phyloP scores from a whole-genome alignment of 2,113 vertebrate species.

The Sterna hirundo region DNA sequence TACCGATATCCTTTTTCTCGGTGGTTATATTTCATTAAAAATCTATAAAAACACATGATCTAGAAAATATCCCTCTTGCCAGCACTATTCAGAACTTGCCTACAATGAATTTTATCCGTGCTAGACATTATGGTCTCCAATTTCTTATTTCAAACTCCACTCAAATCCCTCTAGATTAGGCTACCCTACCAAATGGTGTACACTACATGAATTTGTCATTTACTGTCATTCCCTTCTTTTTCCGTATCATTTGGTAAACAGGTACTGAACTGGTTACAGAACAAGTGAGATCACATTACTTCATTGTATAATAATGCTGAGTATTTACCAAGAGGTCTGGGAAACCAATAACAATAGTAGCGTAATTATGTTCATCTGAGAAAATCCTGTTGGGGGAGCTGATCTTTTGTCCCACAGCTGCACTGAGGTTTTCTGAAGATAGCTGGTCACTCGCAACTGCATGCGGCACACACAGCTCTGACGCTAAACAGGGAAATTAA shows the following conservation, averaged over 20 bases:
- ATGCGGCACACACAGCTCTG: slow-evolving; percentile 74
- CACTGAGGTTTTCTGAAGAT: slow-evolving; percentile 89
- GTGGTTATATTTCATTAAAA: not conserved
- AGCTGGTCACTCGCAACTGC: slow-evolving; percentile 87
- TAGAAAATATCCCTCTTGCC: not conserved
- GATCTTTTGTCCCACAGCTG: slow-evolving; percentile 91
- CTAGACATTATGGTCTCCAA: not conserved
- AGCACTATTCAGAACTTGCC: not conserved
- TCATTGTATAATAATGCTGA: not conserved
- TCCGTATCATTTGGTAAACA: not conserved
- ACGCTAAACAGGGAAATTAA: slow-evolving; percentile 65
- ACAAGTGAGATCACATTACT: not conserved
- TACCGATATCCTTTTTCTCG: not conserved
- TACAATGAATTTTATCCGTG: not conserved
- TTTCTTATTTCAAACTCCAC: not conserved
- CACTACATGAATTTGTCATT: not conserved
- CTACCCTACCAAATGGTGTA: not conserved
- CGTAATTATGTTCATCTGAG: slow-evolving; percentile 82
- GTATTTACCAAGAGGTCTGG: slow-evolving; percentile 92
- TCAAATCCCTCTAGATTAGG: not conserved
- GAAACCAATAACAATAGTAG: slow-evolving; percentile 88
- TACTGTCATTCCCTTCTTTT: not conserved
- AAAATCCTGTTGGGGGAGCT: slow-evolving; percentile 91
- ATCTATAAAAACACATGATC: not conserved
- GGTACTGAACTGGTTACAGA: not conserved